These are phyloP conservation scores for Zoanthus sansibaricus DNA, from an alignment of 92 coral and sea anemone species.

Conservation along the genomic window DNA sequence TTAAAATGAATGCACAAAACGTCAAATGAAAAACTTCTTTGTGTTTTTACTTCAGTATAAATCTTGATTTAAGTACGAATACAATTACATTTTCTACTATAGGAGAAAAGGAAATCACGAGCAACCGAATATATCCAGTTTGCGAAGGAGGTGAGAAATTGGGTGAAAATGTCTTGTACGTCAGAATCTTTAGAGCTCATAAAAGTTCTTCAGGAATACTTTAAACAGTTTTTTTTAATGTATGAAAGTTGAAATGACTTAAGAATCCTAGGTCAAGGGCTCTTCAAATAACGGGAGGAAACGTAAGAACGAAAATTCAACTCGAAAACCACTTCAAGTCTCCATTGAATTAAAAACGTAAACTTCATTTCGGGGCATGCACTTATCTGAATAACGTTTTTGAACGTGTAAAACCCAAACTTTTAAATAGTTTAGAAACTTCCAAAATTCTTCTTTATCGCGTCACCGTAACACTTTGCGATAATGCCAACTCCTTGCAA, in stretches of 20 bases:
- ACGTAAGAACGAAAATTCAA: neutral
- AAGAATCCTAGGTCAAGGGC: slow-evolving; percentile 18
- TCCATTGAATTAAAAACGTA: neutral
- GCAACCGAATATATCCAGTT: neutral
- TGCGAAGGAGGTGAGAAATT: neutral
- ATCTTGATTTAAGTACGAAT: slow-evolving; percentile 11
- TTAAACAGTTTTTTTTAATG: neutral
- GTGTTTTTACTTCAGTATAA: slow-evolving; percentile 11
- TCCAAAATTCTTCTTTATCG: neutral
- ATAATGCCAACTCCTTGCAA: neutral
- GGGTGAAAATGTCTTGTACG: slow-evolving; percentile 23
- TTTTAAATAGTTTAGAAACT: neutral
- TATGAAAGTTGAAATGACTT: neutral
- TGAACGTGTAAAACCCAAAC: neutral
- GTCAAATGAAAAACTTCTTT: slow-evolving; percentile 22
- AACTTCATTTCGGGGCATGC: neutral
- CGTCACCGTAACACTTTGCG: neutral
- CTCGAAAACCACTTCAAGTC: neutral
- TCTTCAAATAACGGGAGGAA: neutral
- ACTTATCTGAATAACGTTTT: neutral
- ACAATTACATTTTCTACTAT: neutral
- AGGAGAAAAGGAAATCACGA: slow-evolving; percentile 1
- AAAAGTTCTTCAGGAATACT: slow-evolving; percentile 1
- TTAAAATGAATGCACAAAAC: slow-evolving; percentile 29
- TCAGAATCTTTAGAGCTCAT: slow-evolving; percentile 21